Conservation (phyloP, 2,113 vertebrate species). For the Ageneiosus marmoratus region DNA sequence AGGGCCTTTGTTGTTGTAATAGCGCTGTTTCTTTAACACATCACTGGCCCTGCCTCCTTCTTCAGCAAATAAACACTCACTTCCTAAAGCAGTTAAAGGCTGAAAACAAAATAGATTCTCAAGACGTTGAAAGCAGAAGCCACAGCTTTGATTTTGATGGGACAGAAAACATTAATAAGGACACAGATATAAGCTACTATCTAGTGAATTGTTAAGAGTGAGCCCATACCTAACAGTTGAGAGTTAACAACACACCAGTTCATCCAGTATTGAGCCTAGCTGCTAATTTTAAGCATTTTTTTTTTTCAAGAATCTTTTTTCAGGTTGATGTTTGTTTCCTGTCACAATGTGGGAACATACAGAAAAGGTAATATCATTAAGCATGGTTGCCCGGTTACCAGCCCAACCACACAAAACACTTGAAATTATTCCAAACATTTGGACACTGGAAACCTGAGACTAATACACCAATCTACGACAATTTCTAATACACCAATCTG, state of each 20-base stretch:
- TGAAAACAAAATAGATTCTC: not conserved
- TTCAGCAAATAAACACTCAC: slow-evolving; percentile 23
- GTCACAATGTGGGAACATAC: not conserved
- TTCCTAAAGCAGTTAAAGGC: slow-evolving; percentile 17
- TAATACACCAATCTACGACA: too few relatives aligned
- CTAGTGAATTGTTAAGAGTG: not conserved
- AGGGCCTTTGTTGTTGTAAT: slow-evolving; percentile 32
- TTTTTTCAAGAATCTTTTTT: not conserved
- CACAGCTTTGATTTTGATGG: not conserved
- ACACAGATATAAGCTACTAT: not conserved
- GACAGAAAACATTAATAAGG: not conserved
- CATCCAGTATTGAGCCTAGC: not conserved
- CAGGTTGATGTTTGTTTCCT: not conserved
- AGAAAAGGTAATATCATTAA: not conserved
- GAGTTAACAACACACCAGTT: not conserved
- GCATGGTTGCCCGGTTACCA: not conserved
- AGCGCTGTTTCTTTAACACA: slow-evolving; percentile 23
- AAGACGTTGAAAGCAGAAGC: not conserved
- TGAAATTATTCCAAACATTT: not conserved
- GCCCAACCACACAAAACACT: not conserved
- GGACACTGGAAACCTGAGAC: not conserved
- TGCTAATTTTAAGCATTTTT: not conserved
- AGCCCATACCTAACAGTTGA: not conserved
- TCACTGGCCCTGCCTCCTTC: not conserved
- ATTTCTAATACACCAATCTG: not conserved